Evolutionary conservation across 1,140 invertebrate genomes (phyloP).

Genomic region (Lethrus apterus): DNA sequence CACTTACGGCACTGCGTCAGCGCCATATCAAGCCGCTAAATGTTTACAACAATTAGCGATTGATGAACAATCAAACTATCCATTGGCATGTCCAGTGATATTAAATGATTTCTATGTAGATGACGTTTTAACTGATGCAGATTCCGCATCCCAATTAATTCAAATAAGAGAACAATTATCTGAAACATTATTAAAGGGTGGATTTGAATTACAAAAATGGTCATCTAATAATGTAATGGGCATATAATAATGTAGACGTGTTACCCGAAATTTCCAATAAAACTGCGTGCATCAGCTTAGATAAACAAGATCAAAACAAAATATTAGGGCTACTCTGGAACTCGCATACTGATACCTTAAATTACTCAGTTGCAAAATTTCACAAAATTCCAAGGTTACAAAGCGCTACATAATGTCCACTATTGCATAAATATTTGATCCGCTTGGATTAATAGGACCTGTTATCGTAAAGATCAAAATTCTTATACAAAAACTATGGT

Average conservation of each 20-base stretch:
- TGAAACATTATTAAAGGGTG: not conserved
- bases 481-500: conserved; percentile 1
- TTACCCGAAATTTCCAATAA: not conserved
- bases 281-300: too few species aligned
- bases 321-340: conserved; percentile 5
- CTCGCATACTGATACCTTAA: not conserved
- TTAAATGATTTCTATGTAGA: conserved; percentile 1
- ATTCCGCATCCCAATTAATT: not conserved
- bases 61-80: not conserved
- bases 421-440: not conserved
- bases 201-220: not conserved
- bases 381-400: not conserved
- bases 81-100: not conserved
- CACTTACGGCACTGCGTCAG: conserved; percentile 18
- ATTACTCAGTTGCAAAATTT: conserved; percentile 4
- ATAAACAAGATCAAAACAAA: too few species aligned
- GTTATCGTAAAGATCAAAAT: not conserved
- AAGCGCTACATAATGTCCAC: not conserved
- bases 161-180: not conserved
- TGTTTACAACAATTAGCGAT: not conserved
- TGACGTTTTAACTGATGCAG: not conserved
- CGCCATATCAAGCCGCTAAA: not conserved
- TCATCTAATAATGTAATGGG: not conserved
- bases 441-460: not conserved
- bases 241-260: conserved; percentile 1